Percentiles rank a stretch among this genome's conserved stretches.
Evolutionary conservation across 2,113 vertebrate genomes (phyloP).

Genomic region (Puffinus mauretanicus): DNA sequence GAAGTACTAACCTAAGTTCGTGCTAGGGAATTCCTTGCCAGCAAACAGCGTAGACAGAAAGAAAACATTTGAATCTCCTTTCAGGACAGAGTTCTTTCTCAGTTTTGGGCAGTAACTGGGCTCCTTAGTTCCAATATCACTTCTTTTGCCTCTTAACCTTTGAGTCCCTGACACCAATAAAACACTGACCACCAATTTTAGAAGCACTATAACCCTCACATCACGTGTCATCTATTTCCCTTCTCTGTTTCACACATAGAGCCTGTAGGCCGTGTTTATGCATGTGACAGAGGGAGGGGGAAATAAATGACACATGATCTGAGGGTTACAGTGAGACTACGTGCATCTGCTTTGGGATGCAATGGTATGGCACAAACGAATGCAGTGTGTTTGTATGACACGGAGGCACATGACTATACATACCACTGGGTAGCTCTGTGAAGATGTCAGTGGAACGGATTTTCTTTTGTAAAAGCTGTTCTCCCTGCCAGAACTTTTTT

Average conservation of each 20-base stretch:
- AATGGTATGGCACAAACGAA: neutral
- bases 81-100: neutral
- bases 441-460: neutral
- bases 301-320: neutral
- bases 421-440: neutral
- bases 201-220: neutral
- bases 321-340: neutral
- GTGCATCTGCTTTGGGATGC: neutral
- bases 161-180: neutral
- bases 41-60: neutral
- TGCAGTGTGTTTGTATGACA: neutral
- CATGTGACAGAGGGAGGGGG: slow-evolving; percentile 34
- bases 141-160: neutral
- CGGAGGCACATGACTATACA: neutral
- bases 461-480: neutral
- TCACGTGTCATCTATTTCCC: neutral
- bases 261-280: neutral
- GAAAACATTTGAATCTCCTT: neutral
- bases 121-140: neutral
- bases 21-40: neutral
- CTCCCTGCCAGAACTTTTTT: neutral
- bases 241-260: neutral
- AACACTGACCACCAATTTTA: neutral
- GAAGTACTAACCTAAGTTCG: neutral
- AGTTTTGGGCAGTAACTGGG: neutral